Conservation (phyloP, 2,113 vertebrate genomes). For the Sylvilagus bachmani region DNA sequence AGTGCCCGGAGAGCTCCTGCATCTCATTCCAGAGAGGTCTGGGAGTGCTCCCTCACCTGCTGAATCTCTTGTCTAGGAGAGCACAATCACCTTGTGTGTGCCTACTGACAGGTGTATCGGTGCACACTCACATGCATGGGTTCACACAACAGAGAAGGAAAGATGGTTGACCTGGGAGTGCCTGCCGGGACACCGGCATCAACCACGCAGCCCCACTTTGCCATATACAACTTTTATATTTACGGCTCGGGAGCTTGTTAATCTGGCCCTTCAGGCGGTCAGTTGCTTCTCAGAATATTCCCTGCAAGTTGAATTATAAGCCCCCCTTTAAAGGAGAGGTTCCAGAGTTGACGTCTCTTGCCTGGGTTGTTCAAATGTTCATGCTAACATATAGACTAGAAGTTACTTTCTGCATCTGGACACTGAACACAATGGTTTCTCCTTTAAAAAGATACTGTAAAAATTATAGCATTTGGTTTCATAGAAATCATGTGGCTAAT, state of each 20-base stretch:
- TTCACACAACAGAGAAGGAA: not conserved
- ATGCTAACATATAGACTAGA: not conserved
- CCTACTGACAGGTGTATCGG: fast-evolving
- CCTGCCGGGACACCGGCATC: not conserved
- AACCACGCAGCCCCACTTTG: fast-evolving
- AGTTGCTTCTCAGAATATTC: not conserved
- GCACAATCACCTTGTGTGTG: not conserved
- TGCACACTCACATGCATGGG: fast-evolving
- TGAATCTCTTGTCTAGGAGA: not conserved
- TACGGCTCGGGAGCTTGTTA: not conserved
- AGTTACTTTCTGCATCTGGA: constrained; percentile 41
- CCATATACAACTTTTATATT: not conserved
- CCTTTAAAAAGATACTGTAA: not conserved
- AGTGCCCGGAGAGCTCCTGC: fast-evolving
- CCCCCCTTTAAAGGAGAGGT: not conserved
- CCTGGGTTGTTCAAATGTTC: not conserved
- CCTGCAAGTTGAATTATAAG: not conserved
- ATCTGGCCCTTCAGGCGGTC: not conserved
- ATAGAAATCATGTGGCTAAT: not conserved
- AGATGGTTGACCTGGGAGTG: not conserved
- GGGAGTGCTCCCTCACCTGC: fast-evolving
- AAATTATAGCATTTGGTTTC: not conserved
- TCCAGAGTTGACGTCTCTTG: not conserved
- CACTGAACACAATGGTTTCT: not conserved
- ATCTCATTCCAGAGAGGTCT: fast-evolving